Evolutionary conservation across 2,888 invertebrate genomes (phyloP).

Genomic region (Drosophila formosana): DNA sequence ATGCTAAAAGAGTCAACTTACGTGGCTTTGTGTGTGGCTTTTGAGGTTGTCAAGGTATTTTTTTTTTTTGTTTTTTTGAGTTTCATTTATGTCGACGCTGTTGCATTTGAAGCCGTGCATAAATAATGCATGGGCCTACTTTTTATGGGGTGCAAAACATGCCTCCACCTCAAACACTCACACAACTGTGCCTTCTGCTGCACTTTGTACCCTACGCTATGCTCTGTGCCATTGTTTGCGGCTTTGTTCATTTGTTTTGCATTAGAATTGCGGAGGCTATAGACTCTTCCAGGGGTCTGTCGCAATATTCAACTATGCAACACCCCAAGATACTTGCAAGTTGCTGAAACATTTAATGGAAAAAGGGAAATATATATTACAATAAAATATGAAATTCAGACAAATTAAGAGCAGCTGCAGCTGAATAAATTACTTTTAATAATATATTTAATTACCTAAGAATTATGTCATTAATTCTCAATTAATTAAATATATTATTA

Average conservation of each 20-base stretch:
- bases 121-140: constrained; percentile 73
- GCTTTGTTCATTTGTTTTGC: constrained; percentile 23
- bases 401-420: no score
- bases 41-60: constrained; percentile 73
- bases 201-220: constrained; percentile 37
- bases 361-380: no score
- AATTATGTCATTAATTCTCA: no score
- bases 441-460: no score
- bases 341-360: background rate
- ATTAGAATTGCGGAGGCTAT: constrained; percentile 35
- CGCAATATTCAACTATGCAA: constrained; percentile 5
- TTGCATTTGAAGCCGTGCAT: constrained; percentile 72
- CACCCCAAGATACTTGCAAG: background rate
- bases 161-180: constrained; percentile 13
- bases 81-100: constrained; percentile 61
- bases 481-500: no score
- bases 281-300: constrained; percentile 35
- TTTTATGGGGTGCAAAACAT: constrained; percentile 40
- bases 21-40: constrained; percentile 74
- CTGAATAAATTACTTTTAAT: no score
- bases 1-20: constrained; percentile 68
- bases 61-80: constrained; percentile 36
- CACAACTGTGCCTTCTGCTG: constrained; percentile 24
- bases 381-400: no score
- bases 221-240: constrained; percentile 37